phyloP scores from a whole-genome alignment of 2,113 vertebrate genomes.

The Misgurnus anguillicaudatus region DNA sequence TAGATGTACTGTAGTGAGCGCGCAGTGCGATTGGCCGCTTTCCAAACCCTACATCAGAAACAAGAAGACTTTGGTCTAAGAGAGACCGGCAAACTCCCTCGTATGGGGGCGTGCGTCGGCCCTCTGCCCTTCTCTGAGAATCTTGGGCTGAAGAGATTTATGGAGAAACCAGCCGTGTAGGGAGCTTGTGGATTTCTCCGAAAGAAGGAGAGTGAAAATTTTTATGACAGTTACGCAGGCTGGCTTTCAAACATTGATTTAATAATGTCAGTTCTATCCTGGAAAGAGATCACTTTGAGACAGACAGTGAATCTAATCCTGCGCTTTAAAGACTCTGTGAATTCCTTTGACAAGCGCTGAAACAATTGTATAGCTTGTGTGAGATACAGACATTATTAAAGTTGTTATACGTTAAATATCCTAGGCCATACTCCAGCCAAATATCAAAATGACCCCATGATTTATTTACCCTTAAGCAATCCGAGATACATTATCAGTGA shows the following conservation, averaged over 20 bases:
- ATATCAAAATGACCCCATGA: no score
- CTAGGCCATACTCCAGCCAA: no score
- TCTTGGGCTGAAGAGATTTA: slow-evolving; percentile 12
- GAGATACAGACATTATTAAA: no score
- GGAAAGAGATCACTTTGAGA: slow-evolving; percentile 15
- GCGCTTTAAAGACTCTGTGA: no score
- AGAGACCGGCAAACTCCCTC: slow-evolving; percentile 6
- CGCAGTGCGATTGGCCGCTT: slow-evolving; percentile 9
- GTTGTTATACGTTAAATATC: no score
- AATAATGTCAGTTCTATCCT: slow-evolving; percentile 23
- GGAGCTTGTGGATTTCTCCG: slow-evolving; percentile 19
- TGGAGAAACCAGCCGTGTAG: slow-evolving; percentile 1
- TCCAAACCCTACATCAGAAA: slow-evolving; percentile 22
- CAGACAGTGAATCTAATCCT: slow-evolving; percentile 10
- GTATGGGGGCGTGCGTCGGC: not conserved
- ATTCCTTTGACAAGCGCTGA: no score
- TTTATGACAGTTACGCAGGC: slow-evolving; percentile 13
- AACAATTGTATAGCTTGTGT: no score
- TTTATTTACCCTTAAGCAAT: no score
- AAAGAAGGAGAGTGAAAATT: slow-evolving; percentile 22
- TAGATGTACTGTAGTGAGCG: slow-evolving; percentile 21
- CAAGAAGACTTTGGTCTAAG: slow-evolving; percentile 2
- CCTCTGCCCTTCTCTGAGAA: slow-evolving; percentile 7
- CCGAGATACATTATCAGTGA: no score
- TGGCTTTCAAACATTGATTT: slow-evolving; percentile 24